Base-by-base conservation (phyloP, 2,888 invertebrate genomes). In the Macaria liturata region DNA sequence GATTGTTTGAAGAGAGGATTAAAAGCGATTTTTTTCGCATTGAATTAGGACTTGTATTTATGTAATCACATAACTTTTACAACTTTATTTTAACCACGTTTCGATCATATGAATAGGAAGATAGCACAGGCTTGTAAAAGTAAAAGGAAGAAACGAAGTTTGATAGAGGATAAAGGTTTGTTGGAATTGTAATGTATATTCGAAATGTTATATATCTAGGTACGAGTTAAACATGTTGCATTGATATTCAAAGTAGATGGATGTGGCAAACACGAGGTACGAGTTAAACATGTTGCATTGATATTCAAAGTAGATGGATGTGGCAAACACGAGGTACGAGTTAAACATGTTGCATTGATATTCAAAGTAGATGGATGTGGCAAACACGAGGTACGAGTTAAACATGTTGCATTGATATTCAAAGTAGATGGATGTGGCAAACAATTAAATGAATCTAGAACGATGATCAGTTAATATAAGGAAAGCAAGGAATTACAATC, bases 121-220 rank as follows among this genome's bases (percentile, higher is more conserved):
- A 37, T 6, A 37, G 20, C 4, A 37, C 34, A 6, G 34, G 7
- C 5, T 37, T 37, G 4, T 37, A 37, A 37, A 1, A 37, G 5
- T 2, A 37, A 37, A 20, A 1, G 34, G 34, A 37, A 6, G 4
- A 7, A 37, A 6, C 34, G 34, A 37, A 37, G 34, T 37, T 37
- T 4, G 34, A 7, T 37, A 7, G 20, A 20, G 20, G 20, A 2
- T 20, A 20, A 20, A 37, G 4, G 34, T 45, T 47, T 48, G 51
- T 51, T 51, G 51, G 39, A 44, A 48, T 52, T 57, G 40, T 40
- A 32, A 37, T 37, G 34, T 37, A 37, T 58, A 53, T 58, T 49
- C 40, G 46, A 53, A 58, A 45, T 46, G 57, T 53, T 52, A 49
- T 39, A 46, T 46, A 5, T 3, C 39, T 32, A 37, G 1, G n/a